Conservation (phyloP, 1,140 invertebrate genomes). For the Lordiphosa stackelbergi region DNA sequence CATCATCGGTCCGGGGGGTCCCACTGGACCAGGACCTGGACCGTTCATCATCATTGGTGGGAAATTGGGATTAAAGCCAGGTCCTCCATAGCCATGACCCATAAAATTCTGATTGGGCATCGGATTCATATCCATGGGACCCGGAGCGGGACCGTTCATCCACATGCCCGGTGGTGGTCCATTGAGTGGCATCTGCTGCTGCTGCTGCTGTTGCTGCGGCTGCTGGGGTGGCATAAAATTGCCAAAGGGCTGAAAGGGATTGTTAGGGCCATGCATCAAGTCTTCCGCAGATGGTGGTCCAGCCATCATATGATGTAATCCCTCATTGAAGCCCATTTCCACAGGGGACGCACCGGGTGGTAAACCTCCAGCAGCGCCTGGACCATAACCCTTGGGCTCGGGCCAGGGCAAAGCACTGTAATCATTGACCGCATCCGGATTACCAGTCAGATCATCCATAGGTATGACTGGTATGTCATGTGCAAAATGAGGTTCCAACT, state of each 20-base stretch:
- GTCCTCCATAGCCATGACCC: conserved; percentile 33
- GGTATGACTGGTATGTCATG: conserved; percentile 90
- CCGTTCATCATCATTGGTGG: conserved; percentile 73
- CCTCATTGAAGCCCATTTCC: conserved; percentile 52
- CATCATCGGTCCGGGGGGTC: conserved; percentile 73
- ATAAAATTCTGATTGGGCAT: conserved; percentile 35
- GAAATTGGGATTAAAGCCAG: conserved; percentile 52
- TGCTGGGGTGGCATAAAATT: conserved; percentile 27
- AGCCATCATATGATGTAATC: conserved; percentile 78
- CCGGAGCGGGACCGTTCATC: conserved; percentile 34
- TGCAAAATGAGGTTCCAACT: conserved; percentile 86
- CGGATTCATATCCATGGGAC: conserved; percentile 51
- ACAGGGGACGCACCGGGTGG: conserved; percentile 55
- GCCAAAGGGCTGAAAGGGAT: conserved; percentile 58
- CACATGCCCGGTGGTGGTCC: conserved; percentile 39
- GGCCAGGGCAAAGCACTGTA: conserved; percentile 87
- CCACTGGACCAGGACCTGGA: conserved; percentile 67
- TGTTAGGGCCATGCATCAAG: conserved; percentile 41
- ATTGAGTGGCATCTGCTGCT: conserved; percentile 40
- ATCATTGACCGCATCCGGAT: conserved; percentile 87
- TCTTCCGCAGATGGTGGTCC: conserved; percentile 55
- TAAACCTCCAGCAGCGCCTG: conserved; percentile 27
- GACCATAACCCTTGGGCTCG: conserved; percentile 83
- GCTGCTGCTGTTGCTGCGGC: conserved; percentile 41
- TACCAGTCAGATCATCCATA: conserved; percentile 90